Percentiles rank a stretch among this genome's conserved stretches.
Conservation (phyloP, 2,888 invertebrate genomes). For the Eurois occulta region DNA sequence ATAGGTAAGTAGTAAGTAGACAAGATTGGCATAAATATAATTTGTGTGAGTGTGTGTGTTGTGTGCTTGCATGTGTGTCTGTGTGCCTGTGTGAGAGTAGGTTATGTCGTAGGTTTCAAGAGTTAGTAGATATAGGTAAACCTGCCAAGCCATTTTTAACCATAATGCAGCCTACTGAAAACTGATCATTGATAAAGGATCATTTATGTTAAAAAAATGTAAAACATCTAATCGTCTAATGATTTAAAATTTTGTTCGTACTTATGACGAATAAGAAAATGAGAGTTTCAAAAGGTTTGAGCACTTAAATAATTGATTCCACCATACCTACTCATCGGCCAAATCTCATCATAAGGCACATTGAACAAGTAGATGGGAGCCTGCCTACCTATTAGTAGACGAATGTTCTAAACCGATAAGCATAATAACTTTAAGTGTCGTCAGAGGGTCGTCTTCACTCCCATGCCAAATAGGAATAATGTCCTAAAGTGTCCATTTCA, state of each 20-base stretch:
- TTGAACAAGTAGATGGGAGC: neutral
- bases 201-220: no score
- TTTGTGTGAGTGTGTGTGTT: no score
- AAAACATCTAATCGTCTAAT: no score
- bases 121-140: no score
- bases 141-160: neutral
- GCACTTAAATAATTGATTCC: neutral
- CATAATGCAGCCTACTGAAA: neutral
- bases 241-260: neutral
- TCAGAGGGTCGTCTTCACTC: neutral
- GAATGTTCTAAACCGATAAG: neutral
- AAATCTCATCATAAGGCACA: neutral
- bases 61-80: no score
- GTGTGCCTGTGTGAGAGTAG: no score
- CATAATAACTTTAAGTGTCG: conserved; percentile 2
- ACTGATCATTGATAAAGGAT: no score
- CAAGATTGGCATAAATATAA: no score
- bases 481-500: conserved; percentile 34
- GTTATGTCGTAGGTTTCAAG: no score
- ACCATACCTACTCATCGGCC: neutral
- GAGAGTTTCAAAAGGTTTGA: neutral
- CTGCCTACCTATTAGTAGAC: neutral
- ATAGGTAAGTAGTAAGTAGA: no score
- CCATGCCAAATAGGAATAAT: conserved; percentile 18
- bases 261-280: neutral